Percentiles rank a stretch among this genome's conserved stretches.
Conservation (phyloP, 2,888 invertebrate genomes). For the Lagria hirta region DNA sequence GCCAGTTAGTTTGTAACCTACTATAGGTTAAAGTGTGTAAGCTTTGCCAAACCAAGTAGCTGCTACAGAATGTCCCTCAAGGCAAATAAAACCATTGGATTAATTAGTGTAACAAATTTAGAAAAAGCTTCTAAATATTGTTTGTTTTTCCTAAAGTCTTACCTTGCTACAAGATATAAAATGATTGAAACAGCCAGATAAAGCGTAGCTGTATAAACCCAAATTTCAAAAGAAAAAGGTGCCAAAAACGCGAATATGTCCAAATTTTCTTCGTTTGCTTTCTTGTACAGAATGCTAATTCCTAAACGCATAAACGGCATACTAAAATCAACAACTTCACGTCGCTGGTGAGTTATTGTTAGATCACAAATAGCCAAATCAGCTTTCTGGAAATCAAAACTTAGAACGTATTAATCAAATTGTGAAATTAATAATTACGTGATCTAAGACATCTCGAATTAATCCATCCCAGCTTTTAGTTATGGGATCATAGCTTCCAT, state of each 20-base stretch:
- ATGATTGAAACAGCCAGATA: constrained; percentile 80
- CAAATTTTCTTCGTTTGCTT: constrained; percentile 74
- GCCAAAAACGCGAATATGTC: constrained; percentile 88
- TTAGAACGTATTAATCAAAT: constrained; percentile 4
- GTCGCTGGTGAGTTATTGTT: constrained; percentile 89
- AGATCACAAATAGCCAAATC: constrained; percentile 95
- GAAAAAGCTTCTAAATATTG: not conserved
- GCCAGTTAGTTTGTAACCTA: no score
- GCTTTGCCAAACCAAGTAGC: no score
- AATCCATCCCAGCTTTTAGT: constrained; percentile 79
- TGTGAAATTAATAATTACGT: no score
- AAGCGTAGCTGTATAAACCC: constrained; percentile 86
- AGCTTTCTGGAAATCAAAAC: constrained; percentile 69
- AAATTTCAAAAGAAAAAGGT: constrained; percentile 82
- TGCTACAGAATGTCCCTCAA: no score
- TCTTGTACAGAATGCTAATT: constrained; percentile 82
- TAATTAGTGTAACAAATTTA: no score
- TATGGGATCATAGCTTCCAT: constrained; percentile 68
- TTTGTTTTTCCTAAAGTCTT: constrained; percentile 12
- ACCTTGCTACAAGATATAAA: constrained; percentile 74
- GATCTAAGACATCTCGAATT: constrained; percentile 71
- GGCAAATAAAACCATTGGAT: no score
- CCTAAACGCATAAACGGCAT: constrained; percentile 96
- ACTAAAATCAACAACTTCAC: constrained; percentile 89
- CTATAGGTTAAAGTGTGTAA: no score